Base-by-base conservation (phyloP, 2,797 vertebrate species). In the Serranus cabrilla region DNA sequence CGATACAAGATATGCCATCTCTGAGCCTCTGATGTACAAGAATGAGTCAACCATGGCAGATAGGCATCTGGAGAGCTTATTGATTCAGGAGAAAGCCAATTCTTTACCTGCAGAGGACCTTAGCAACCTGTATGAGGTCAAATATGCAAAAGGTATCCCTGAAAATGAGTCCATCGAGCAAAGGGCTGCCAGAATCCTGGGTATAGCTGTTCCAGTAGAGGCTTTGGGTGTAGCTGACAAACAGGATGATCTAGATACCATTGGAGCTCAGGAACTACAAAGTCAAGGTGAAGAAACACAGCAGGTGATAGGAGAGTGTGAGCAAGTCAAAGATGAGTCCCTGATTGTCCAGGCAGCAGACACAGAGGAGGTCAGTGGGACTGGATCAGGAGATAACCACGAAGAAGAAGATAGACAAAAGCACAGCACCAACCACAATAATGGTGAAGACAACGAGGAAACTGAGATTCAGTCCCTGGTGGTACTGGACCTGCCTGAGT, bases 161-260 rank as follows among this genome's bases (percentile, higher is more conserved):
- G 95, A 94, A 74, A 96, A 97, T 18, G 98, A 99, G 88, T 96
- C 97, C 11, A 94, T 99, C 39, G 96, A 97, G 82, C 94, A 95
- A 51, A 95, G 98, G 91, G 98, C 98, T 23, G 96, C 96, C 14
- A 96, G 98, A 85, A 99, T 99, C 89, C 91, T 99, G 68, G 98
- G 98, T 72, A 99, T 99, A 77, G 94, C 95, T 8, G 96, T 99
- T 88, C 95, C 97, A n/a, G 95, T 96, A 57, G 97, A 97, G 85
- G 95, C 96, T 43, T 95, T 99, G 55, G 93, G 96, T 74, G 93
- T 94, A 0, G 90, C 71, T 58, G 86, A 93, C 31, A 77, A 71
- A 65, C 86, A 79, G 47, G 72, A 74, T 1, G 54, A 72, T 54
- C 11, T 14, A 11, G 63, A 83, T 3, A 1, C 47, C 42, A 5